Conservation (phyloP, 1,140 invertebrate species). For the Hylyphantes graminicola region DNA sequence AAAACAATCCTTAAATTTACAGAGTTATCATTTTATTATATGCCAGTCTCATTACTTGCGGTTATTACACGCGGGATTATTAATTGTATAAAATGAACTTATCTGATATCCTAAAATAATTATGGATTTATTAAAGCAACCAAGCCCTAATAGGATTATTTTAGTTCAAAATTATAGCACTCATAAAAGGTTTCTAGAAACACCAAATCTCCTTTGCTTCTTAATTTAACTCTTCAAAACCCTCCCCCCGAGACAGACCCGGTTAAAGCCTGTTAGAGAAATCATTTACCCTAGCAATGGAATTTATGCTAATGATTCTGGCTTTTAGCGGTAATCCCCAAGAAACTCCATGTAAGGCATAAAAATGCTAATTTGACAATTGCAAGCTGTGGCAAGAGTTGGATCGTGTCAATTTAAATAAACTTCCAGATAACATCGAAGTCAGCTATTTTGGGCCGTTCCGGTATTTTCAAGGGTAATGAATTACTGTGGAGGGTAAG, state of each 20-base stretch:
- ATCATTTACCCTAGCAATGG: constrained; percentile 46
- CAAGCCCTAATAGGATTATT: too few species aligned
- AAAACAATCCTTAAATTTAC: too few species aligned
- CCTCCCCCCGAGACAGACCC: constrained; percentile 1
- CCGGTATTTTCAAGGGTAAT: constrained; percentile 17
- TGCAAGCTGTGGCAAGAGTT: constrained; percentile 12
- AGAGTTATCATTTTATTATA: too few species aligned
- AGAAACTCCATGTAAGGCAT: constrained; percentile 30
- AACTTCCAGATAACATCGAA: not conserved
- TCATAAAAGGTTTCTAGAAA: too few species aligned
- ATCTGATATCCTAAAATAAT: too few species aligned
- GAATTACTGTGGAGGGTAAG: constrained; percentile 3
- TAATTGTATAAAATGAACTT: too few species aligned
- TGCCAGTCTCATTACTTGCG: too few species aligned
- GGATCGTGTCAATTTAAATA: constrained; percentile 40
- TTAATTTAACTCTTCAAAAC: too few species aligned
- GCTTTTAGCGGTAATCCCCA: constrained; percentile 50
- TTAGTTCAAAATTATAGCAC: too few species aligned
- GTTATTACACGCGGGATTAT: too few species aligned
- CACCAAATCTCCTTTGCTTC: too few species aligned
- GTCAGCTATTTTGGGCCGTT: constrained; percentile 3
- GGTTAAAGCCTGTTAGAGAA: constrained; percentile 48
- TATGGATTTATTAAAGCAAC: too few species aligned
- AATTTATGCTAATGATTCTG: constrained; percentile 42
- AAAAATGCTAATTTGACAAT: constrained; percentile 57